A percentile compares a stretch with the other conserved stretches of the same genome.
These are phyloP conservation scores for Seriola dumerili DNA, from an alignment of 2,113 vertebrate species.

Conservation along the genomic window DNA sequence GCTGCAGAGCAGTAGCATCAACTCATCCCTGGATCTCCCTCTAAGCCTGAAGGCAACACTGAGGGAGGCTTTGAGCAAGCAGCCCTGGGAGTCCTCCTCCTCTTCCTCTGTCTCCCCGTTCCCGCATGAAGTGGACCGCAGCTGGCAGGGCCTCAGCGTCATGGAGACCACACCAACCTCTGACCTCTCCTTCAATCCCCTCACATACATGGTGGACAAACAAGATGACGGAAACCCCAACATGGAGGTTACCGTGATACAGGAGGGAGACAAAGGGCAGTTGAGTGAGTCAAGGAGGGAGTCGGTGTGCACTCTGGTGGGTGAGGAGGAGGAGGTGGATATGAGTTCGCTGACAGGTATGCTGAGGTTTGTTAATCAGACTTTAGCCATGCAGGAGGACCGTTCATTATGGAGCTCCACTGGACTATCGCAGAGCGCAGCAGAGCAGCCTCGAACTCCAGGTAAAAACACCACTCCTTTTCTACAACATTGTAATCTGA, in stretches of 20 bases:
- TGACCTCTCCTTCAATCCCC: slow-evolving; percentile 82
- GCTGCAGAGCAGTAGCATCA: slow-evolving; percentile 47
- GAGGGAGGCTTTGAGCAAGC: slow-evolving; percentile 60
- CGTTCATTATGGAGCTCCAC: slow-evolving; percentile 59
- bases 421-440: background rate
- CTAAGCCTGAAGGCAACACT: slow-evolving; percentile 72
- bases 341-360: slow-evolving; percentile 79
- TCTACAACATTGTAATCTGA: background rate
- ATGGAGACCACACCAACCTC: slow-evolving; percentile 55
- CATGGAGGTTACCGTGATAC: background rate
- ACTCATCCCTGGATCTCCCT: slow-evolving; percentile 76
- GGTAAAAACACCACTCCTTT: slow-evolving; percentile 39
- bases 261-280: slow-evolving; percentile 1
- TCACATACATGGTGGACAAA: slow-evolving; percentile 79
- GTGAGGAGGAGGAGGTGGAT: slow-evolving; percentile 47
- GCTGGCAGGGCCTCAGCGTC: slow-evolving; percentile 76
- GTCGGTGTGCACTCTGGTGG: slow-evolving; percentile 40
- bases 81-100: slow-evolving; percentile 48
- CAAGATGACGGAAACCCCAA: background rate
- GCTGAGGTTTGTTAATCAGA: slow-evolving; percentile 84
- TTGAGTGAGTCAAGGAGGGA: slow-evolving; percentile 52
- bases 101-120: slow-evolving; percentile 42
- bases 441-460: background rate
- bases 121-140: slow-evolving; percentile 25
- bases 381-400: slow-evolving; percentile 81